phyloP scores from a whole-genome alignment of 2,888 invertebrate species.

The Euproctis similis region DNA sequence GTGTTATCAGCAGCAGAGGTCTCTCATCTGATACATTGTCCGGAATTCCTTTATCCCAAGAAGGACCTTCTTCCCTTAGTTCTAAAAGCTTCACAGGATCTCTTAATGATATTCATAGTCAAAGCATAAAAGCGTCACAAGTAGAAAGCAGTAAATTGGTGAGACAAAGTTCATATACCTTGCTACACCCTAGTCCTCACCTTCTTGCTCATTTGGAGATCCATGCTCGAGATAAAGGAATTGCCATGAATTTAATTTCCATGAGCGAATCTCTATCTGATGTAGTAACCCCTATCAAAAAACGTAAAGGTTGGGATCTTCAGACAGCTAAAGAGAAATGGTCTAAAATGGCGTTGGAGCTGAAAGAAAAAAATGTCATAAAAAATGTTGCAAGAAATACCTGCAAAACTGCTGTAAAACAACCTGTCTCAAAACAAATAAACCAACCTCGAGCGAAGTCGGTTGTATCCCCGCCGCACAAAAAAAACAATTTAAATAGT shows the following conservation, averaged over 20 bases:
- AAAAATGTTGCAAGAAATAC: neutral
- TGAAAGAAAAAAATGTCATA: constrained; percentile 36
- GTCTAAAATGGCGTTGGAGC: constrained; percentile 66
- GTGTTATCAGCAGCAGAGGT: constrained; percentile 27
- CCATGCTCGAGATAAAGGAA: constrained; percentile 59
- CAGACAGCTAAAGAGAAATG: constrained; percentile 67
- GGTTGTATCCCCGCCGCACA: constrained; percentile 27
- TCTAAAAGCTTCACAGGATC: constrained; percentile 65
- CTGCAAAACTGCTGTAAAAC: constrained; percentile 16
- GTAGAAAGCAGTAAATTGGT: constrained; percentile 56
- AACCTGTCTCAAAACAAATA: constrained; percentile 20
- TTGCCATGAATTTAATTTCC: constrained; percentile 65
- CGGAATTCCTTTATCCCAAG: constrained; percentile 29
- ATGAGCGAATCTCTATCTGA: constrained; percentile 68
- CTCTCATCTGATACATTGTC: constrained; percentile 25
- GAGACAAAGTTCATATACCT: constrained; percentile 85
- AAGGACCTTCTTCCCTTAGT: constrained; percentile 46
- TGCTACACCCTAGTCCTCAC: constrained; percentile 85
- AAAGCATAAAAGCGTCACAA: constrained; percentile 38
- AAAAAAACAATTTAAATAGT: constrained; percentile 20
- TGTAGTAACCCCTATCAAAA: constrained; percentile 42
- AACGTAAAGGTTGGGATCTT: constrained; percentile 65
- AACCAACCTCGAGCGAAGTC: constrained; percentile 27
- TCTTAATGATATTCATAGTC: constrained; percentile 57
- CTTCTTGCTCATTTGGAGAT: constrained; percentile 79